Conservation (phyloP, 2,797 vertebrate species). For the Sebastes flavidus region DNA sequence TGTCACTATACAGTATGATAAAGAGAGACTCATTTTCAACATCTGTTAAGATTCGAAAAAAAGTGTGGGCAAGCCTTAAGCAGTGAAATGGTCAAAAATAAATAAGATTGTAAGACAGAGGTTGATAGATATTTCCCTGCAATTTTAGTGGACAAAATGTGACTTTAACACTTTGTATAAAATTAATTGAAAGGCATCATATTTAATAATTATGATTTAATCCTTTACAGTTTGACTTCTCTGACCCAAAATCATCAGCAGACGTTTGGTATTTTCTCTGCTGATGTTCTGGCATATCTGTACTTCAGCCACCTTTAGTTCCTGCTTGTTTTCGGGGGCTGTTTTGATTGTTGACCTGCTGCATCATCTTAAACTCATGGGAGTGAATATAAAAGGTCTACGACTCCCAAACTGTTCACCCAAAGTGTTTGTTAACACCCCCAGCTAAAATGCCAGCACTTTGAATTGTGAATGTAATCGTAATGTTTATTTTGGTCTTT, state of each 20-base stretch:
- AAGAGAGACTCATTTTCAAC: neutral
- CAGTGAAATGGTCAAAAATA: too few relatives aligned
- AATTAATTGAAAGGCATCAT: neutral
- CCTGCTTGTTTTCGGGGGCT: neutral
- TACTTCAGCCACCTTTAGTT: neutral
- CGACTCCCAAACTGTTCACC: neutral
- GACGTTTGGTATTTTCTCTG: neutral
- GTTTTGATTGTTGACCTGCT: neutral
- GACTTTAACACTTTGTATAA: neutral
- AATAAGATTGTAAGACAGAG: too few relatives aligned
- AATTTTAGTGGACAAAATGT: neutral
- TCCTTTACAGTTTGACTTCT: neutral
- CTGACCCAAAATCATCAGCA: neutral
- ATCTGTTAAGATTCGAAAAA: too few relatives aligned
- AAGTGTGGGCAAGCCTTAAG: too few relatives aligned
- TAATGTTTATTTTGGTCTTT: neutral
- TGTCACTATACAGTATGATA: rapidly evolving
- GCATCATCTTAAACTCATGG: neutral
- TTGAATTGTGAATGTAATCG: neutral
- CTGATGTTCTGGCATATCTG: neutral
- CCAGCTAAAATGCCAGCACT: neutral
- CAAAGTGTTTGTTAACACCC: neutral
- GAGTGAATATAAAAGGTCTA: neutral
- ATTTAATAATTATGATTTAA: neutral
- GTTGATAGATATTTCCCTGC: neutral